Evolutionary conservation across 1,140 invertebrate genomes (phyloP), one percentile per base, ranked within the genome.

Genomic region (Oedothorax gibbosus): DNA sequence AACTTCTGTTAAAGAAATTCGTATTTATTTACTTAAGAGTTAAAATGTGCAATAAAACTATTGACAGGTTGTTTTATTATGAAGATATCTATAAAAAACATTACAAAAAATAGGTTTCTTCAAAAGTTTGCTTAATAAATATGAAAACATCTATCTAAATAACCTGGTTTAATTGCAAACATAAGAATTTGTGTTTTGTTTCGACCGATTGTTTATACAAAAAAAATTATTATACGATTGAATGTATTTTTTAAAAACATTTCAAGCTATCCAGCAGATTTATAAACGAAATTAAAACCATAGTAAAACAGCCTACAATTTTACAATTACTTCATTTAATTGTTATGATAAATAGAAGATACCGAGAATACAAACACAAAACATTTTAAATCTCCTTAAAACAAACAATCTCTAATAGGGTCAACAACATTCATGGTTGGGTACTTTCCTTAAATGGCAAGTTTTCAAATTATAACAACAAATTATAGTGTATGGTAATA

Each of bases 341-440:
- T 66, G 15, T 10, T 66, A 12, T 66, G 64, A 66, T 21, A 18
- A 20, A n/a, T 1, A 9, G 12, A 18, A 18, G 15, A 12, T 4
- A 12, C 15, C 21, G 49, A 21, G 64, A 66, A 66, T 12, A 10
- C 11, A 18, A 20, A 12, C 10, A 20, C 2, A n/a, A 66, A 21
- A 11, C 15, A 15, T 64, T 12, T 15, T 20, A 9, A 51, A 15
- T 71, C n/a, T 18, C 69, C 69, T 71, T 71, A 53, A n/a, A 71
- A 53, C 50, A 51, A 10, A 71, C 3, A 7, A 71, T 20, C 20
- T 71, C 54, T 18, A 51, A 50, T 69, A 35, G 54, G 75, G 54
- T 64, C 75, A 51, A 65, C 60, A 77, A 18, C 75, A 77, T 77
- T 77, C 57, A 77, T 62, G 75, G 35, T 50, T 77, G 75, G 75